Evolutionary conservation across 1,140 invertebrate species (phyloP).

Genomic region (Caerostris darwini): DNA sequence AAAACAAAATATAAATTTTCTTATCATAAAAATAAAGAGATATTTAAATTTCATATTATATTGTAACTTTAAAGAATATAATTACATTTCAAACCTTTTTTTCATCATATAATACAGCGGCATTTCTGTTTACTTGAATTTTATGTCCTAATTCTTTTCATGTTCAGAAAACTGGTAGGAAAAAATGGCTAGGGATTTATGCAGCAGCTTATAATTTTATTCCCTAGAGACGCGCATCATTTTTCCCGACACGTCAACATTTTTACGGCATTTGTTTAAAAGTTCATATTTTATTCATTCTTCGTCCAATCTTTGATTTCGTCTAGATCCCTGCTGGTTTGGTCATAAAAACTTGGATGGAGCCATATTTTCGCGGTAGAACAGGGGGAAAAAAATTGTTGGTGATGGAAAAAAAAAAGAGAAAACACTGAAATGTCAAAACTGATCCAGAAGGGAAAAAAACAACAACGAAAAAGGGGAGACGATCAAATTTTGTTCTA

Average conservation of each 20-base stretch:
- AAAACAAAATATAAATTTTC: no score
- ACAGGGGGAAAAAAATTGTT: background rate
- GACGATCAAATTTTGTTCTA: constrained; percentile 57
- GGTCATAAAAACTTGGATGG: constrained; percentile 63
- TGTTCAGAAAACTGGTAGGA: background rate
- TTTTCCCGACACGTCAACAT: constrained; percentile 74
- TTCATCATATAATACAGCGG: background rate
- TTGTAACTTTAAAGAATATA: background rate
- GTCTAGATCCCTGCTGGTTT: background rate
- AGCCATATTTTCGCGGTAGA: constrained; percentile 14
- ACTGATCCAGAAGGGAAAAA: constrained; percentile 29
- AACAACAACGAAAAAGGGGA: background rate
- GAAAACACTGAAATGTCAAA: constrained; percentile 57
- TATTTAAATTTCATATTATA: no score
- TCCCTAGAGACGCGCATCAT: constrained; percentile 54
- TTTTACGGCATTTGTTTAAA: constrained; percentile 77
- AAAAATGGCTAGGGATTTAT: constrained; percentile 31
- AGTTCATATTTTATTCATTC: constrained; percentile 76
- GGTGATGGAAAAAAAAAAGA: background rate
- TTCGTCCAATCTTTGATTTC: constrained; percentile 75
- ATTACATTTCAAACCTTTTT: background rate
- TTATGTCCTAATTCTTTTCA: background rate
- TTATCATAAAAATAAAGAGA: no score
- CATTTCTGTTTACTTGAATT: background rate
- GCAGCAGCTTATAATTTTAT: constrained; percentile 70